phyloP scores from a whole-genome alignment of 2,113 vertebrate species.

The Sceloporus tristichus region DNA sequence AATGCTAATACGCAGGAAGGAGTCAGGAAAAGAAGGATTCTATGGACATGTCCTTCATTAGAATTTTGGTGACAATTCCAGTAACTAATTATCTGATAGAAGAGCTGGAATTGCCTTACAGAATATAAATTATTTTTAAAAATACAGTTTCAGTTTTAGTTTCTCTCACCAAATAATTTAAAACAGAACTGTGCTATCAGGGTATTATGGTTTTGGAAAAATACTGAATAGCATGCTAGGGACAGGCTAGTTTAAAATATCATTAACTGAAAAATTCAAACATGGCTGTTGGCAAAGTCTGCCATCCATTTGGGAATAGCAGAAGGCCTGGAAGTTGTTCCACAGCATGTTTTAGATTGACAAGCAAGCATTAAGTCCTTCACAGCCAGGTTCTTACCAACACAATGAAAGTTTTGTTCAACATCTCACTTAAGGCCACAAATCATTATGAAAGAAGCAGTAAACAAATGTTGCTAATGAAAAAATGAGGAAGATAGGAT shows the following conservation, averaged over 20 bases:
- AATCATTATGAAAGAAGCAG: too few relatives aligned
- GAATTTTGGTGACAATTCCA: background rate
- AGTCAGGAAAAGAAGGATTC: background rate
- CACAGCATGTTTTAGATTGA: too few relatives aligned
- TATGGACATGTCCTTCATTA: background rate
- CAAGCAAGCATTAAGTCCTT: too few relatives aligned
- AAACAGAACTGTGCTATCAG: too few relatives aligned
- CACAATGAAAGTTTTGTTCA: too few relatives aligned
- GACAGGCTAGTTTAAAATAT: too few relatives aligned
- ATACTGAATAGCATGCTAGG: background rate
- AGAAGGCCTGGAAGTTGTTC: conserved; percentile 5
- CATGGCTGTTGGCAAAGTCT: background rate
- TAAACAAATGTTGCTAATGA: too few relatives aligned
- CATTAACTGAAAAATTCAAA: background rate
- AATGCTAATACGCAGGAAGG: background rate
- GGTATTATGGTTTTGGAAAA: background rate
- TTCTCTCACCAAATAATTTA: background rate
- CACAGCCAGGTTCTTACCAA: too few relatives aligned
- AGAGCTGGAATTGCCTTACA: background rate
- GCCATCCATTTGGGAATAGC: background rate
- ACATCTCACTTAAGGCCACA: too few relatives aligned
- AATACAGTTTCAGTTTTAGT: background rate
- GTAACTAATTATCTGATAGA: background rate
- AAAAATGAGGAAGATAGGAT: too few relatives aligned
- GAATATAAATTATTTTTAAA: background rate